phyloP scores from a whole-genome alignment of 2,113 vertebrate species.

The Cygnus atratus region DNA sequence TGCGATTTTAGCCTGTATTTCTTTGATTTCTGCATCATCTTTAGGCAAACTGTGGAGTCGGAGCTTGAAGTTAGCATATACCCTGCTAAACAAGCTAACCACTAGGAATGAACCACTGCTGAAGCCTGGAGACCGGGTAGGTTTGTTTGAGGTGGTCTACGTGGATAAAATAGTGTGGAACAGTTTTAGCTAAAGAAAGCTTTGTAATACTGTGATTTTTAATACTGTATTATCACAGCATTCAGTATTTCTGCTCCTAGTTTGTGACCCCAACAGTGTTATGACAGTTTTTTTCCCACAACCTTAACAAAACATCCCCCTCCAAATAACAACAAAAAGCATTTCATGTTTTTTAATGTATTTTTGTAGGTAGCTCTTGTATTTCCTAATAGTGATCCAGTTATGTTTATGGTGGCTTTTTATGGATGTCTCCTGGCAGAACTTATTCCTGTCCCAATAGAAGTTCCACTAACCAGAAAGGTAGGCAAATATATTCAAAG shows the following conservation, averaged over 20 bases:
- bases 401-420: slow-evolving; percentile 97
- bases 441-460: slow-evolving; percentile 94
- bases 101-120: slow-evolving; percentile 90
- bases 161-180: background rate
- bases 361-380: slow-evolving; percentile 90
- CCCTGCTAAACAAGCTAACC: slow-evolving; percentile 92
- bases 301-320: background rate
- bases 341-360: background rate
- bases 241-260: background rate
- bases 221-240: background rate
- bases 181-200: background rate
- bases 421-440: slow-evolving; percentile 95
- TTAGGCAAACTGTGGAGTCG: slow-evolving; percentile 95
- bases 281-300: background rate
- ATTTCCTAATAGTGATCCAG: slow-evolving; percentile 95
- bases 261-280: background rate
- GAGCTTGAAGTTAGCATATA: slow-evolving; percentile 94
- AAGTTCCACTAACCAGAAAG: slow-evolving; percentile 95
- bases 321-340: rapidly evolving
- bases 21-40: background rate
- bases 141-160: slow-evolving; percentile 14
- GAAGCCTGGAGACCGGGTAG: slow-evolving; percentile 91
- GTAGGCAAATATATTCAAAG: slow-evolving; percentile 61
- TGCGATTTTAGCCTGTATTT: background rate
- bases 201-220: background rate